Base-by-base conservation (phyloP, 1,140 invertebrate species). In the Drosophila parabipectinata region DNA sequence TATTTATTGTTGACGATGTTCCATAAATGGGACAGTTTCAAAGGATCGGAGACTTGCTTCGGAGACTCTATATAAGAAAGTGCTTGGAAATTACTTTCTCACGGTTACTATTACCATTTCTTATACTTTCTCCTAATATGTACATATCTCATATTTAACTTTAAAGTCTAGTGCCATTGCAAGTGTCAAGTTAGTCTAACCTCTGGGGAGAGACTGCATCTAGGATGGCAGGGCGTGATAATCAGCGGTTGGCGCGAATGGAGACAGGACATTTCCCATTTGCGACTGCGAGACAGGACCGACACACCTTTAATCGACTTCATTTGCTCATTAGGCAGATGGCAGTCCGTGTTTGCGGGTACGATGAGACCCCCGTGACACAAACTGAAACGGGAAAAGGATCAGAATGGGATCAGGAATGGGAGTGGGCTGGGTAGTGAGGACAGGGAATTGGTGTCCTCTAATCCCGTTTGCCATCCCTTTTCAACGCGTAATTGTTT, bases 311-410 rank as follows among this genome's bases (percentile, higher is more conserved):
- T 79, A 88, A 88, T 88, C 83, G 83, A 88, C 83, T 88, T 88
- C 83, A 88, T 88, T 88, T 88, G 79, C 83, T 88, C 83, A 88
- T 88, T 88, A 88, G 76, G 79, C 73, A 76, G 79, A 88, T 72
- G 75, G 62, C 64, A 48, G 61, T 79, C 79, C 83, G 64, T 81
- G 81, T 72, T 72, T 76, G 73, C 51, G 72, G 72, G 51, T 57
- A 50, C 56, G 47, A 34, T 34, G 24, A 37, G 62, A 26, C 21
- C n/a, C 52, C n/a, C 37, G 34, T 47, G 21, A 56, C 53, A 15
- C 44, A 44, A 48, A 44, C 32, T 18, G 6, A 10, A 12, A 53
- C 12, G 32, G 52, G 37, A 44, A 30, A 14, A 15, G 15, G 30
- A 58, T 48, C 28, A 28, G 45, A 39, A 56, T 12, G 48, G 21